Percentiles rank a stretch among this genome's conserved stretches.
phyloP scores from a whole-genome alignment of 2,113 vertebrate species.

The Hepsetus odoe region DNA sequence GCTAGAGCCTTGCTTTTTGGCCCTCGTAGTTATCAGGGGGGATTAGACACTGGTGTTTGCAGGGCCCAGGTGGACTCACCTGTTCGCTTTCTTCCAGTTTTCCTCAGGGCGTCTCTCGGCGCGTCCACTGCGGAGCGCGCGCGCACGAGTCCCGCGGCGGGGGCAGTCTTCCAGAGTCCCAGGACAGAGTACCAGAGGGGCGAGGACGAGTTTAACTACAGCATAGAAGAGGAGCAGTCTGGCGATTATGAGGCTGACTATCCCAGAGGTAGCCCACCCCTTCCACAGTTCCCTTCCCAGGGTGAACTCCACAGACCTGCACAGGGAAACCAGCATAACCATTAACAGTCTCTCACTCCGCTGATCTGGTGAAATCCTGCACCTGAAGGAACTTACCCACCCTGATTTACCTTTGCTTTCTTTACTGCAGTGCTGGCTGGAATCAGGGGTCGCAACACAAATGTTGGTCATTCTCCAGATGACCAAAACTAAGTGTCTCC shows the following conservation, averaged over 20 bases:
- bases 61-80: neutral
- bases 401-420: too few species aligned
- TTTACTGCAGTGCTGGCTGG: too few species aligned
- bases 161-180: neutral
- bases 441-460: too few species aligned
- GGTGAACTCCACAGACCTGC: too few species aligned
- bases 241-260: conserved; percentile 35
- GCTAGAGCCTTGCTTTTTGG: neutral
- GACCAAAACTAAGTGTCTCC: too few species aligned
- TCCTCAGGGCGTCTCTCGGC: conserved; percentile 41
- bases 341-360: too few species aligned
- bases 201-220: neutral
- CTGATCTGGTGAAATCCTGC: too few species aligned
- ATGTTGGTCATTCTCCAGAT: too few species aligned
- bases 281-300: neutral
- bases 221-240: conserved; percentile 25
- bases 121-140: conserved; percentile 36
- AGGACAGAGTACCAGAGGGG: neutral
- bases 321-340: too few species aligned
- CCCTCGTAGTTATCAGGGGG: neutral
- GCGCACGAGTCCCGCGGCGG: conserved; percentile 31
- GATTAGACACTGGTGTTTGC: neutral
- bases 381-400: too few species aligned
- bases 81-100: conserved; percentile 45
- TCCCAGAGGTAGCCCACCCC: conserved; percentile 51